Conservation (phyloP, 1,140 invertebrate genomes). For the Formica exsecta region DNA sequence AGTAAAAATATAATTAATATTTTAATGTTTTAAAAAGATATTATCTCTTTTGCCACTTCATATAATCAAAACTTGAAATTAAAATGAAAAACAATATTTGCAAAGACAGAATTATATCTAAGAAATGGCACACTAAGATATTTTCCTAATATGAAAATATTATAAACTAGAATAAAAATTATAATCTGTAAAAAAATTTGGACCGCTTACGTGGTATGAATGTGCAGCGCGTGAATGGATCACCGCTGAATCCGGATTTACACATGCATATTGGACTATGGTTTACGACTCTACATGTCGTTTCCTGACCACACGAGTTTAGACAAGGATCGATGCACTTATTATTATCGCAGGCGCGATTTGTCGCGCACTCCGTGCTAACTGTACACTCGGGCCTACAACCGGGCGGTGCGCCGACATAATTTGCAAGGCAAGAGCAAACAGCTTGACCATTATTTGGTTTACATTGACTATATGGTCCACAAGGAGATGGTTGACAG, state of each 20-base stretch:
- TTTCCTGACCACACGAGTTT: conserved; percentile 91
- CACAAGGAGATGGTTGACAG: conserved; percentile 93
- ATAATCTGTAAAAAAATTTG: conserved; percentile 5
- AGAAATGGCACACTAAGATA: neutral
- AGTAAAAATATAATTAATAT: neutral
- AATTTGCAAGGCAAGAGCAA: conserved; percentile 91
- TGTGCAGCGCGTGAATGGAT: conserved; percentile 90
- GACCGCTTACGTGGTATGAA: conserved; percentile 74
- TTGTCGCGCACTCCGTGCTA: conserved; percentile 91
- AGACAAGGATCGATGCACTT: conserved; percentile 93
- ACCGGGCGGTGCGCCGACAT: conserved; percentile 90
- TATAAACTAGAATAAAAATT: neutral
- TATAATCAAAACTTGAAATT: conserved; percentile 8
- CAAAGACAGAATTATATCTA: neutral
- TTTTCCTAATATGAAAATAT: conserved; percentile 10
- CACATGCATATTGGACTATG: conserved; percentile 92
- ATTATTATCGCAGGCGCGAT: conserved; percentile 91
- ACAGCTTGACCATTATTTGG: conserved; percentile 88
- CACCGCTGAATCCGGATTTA: conserved; percentile 90
- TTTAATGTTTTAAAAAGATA: neutral
- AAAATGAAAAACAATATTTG: conserved; percentile 11
- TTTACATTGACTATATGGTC: conserved; percentile 92
- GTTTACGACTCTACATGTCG: conserved; percentile 90
- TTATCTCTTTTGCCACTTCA: neutral
- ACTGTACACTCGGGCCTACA: conserved; percentile 93